These are phyloP conservation scores for Daboia siamensis DNA, from an alignment of 2,113 vertebrate species.

Conservation along the genomic window DNA sequence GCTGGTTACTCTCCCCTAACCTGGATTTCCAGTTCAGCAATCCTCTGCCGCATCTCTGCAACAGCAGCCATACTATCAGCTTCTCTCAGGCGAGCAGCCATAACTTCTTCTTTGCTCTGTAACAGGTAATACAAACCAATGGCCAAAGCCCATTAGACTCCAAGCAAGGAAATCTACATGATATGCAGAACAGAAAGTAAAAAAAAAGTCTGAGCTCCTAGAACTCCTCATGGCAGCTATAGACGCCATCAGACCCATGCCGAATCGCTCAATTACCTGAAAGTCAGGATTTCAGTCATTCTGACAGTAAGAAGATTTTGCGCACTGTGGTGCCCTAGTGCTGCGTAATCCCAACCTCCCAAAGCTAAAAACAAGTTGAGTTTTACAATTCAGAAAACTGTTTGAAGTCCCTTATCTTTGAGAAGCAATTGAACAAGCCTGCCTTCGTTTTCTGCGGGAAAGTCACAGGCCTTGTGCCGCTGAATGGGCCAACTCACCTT, in stretches of 20 bases:
- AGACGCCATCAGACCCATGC: background rate
- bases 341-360: background rate
- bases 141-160: background rate
- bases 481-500: conserved; percentile 59
- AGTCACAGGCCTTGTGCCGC: background rate
- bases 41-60: conserved; percentile 88
- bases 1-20: conserved; percentile 52
- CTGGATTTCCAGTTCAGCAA: conserved; percentile 94
- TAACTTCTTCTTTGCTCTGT: conserved; percentile 93
- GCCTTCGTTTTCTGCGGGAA: background rate
- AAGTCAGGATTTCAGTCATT: background rate
- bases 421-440: background rate
- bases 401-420: background rate
- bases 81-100: conserved; percentile 88
- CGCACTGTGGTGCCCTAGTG: background rate
- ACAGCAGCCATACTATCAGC: conserved; percentile 90
- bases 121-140: background rate
- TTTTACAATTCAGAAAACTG: background rate
- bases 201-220: background rate
- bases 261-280: background rate
- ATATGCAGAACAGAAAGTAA: background rate
- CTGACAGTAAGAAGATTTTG: background rate
- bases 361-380: background rate
- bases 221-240: too few relatives aligned
- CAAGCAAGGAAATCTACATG: background rate